Percentiles rank a stretch among this genome's conserved stretches.
Evolutionary conservation across 1,140 invertebrate genomes (phyloP).

Genomic region (Ceratosolen fusciceps): DNA sequence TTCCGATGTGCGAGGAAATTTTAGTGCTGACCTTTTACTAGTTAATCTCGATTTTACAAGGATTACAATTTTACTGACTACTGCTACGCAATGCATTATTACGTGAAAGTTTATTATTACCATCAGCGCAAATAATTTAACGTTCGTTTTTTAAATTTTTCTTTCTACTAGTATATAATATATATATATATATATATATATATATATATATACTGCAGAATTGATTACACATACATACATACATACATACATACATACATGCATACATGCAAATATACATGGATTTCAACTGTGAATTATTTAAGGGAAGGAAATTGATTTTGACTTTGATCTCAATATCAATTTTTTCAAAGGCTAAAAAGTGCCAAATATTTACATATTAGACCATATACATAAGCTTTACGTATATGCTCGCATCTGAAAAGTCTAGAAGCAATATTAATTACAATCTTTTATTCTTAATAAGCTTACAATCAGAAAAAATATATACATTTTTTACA

Average conservation of each 20-base stretch:
- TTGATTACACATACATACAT: neutral
- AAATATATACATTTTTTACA: too few species aligned
- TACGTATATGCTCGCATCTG: too few species aligned
- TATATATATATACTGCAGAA: neutral
- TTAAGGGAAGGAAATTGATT: too few species aligned
- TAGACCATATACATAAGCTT: too few species aligned
- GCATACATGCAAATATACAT: neutral
- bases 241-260: neutral
- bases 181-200: neutral
- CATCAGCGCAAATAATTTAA: too few species aligned
- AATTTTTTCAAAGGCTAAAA: too few species aligned
- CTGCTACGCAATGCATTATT: neutral
- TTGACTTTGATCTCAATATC: too few species aligned
- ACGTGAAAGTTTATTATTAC: neutral
- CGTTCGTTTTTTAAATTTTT: too few species aligned
- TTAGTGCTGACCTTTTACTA: slow-evolving; percentile 27
- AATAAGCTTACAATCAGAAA: too few species aligned
- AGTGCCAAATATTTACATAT: too few species aligned
- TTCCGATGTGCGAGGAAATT: slow-evolving; percentile 12
- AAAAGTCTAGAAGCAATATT: too few species aligned
- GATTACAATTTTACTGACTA: neutral
- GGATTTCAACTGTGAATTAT: neutral
- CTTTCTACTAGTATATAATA: neutral
- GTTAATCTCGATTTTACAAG: slow-evolving; percentile 23
- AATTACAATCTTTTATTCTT: too few species aligned